A percentile compares a stretch with the other conserved stretches of the same genome.
Conservation (phyloP, 2,113 vertebrate species). For the Phyllostomus hastatus region DNA sequence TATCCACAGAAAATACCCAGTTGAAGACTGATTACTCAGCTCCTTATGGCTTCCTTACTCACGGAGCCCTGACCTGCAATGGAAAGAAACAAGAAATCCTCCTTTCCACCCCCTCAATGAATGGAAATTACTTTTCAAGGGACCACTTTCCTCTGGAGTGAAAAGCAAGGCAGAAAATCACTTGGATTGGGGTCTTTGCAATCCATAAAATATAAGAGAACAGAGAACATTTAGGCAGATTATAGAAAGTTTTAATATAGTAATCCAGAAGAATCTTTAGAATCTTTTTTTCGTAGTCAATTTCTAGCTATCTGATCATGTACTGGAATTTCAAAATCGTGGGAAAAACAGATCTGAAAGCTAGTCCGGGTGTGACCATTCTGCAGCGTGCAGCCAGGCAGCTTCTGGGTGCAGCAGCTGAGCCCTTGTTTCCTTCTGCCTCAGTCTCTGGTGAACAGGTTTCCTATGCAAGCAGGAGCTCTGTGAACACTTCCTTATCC, state of each 20-base stretch:
- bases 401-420: not conserved
- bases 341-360: not conserved
- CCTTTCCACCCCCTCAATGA: not conserved
- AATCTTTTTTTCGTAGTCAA: not conserved
- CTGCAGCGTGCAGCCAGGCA: rapidly evolving
- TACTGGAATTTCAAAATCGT: not conserved
- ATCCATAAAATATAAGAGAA: not conserved
- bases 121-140: not conserved
- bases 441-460: not conserved
- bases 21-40: not conserved
- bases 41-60: not conserved
- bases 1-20: not conserved
- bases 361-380: not conserved
- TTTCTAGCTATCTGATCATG: not conserved
- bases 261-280: not conserved
- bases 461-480: not conserved
- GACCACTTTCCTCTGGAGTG: not conserved
- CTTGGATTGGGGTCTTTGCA: not conserved
- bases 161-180: not conserved
- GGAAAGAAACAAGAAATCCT: not conserved
- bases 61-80: not conserved
- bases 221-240: not conserved
- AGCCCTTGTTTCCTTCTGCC: not conserved
- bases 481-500: not conserved
- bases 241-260: not conserved